These are phyloP conservation scores for Drosophila testacea DNA, from an alignment of 2,888 invertebrate genomes.

Conservation along the genomic window DNA sequence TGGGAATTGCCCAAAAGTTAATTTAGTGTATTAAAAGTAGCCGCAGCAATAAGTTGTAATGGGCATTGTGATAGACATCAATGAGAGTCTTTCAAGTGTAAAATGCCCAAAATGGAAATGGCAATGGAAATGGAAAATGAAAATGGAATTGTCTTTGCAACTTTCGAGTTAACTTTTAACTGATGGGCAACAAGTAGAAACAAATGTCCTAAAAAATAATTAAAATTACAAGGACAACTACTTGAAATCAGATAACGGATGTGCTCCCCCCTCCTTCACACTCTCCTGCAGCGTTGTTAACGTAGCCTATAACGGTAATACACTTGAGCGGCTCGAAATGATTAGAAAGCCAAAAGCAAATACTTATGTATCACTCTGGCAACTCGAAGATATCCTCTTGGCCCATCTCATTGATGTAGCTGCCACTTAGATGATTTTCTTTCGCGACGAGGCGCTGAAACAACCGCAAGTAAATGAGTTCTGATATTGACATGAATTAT, in stretches of 20 bases:
- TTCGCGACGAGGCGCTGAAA: constrained; percentile 50
- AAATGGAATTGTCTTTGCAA: constrained; percentile 59
- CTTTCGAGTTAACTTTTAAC: constrained; percentile 53
- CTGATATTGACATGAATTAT: constrained; percentile 75
- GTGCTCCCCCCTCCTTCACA: constrained; percentile 4
- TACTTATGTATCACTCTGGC: constrained; percentile 21
- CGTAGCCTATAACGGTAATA: constrained; percentile 61
- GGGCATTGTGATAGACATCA: constrained; percentile 66
- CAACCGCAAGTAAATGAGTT: constrained; percentile 76
- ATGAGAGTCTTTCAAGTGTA: constrained; percentile 56
- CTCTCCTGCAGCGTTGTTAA: constrained; percentile 39
- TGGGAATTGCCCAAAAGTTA: constrained; percentile 56
- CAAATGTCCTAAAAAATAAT: constrained; percentile 62
- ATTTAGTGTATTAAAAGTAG: constrained; percentile 77
- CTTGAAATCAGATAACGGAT: constrained; percentile 36
- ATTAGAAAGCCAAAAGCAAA: constrained; percentile 50
- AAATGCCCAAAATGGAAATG: constrained; percentile 56
- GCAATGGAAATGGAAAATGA: constrained; percentile 37
- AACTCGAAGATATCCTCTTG: constrained; percentile 5
- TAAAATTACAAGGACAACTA: constrained; percentile 53
- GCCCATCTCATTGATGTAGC: constrained; percentile 39
- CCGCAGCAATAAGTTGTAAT: constrained; percentile 72
- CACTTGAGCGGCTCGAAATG: constrained; percentile 59
- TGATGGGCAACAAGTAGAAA: constrained; percentile 73
- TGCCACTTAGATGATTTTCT: constrained; percentile 57